Evolutionary conservation across 2,797 vertebrate genomes (phyloP).

Genomic region (Myoxocephalus aenaeus): DNA sequence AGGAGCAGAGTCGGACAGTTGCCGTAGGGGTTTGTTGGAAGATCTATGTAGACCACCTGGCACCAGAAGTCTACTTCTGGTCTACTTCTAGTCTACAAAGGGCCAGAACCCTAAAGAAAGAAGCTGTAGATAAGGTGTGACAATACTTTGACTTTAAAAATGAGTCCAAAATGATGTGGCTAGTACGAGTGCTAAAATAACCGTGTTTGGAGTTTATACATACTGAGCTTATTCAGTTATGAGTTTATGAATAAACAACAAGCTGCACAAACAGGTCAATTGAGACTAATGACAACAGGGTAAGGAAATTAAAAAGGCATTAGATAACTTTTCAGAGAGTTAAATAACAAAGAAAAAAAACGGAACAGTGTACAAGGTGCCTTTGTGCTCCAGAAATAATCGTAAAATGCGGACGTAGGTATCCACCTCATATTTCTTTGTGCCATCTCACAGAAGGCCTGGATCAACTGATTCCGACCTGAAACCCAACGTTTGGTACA

Average conservation of each 20-base stretch:
- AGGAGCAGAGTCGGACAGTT: conserved; percentile 10
- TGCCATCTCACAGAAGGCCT: not conserved
- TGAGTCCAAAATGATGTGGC: not conserved
- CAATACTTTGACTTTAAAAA: not conserved
- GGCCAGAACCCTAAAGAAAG: conserved; percentile 8
- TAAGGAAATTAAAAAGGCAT: not conserved
- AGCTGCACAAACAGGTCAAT: not conserved
- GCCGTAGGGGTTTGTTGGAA: conserved; percentile 7
- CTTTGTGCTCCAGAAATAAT: not conserved
- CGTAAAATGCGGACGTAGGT: not conserved
- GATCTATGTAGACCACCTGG: conserved; percentile 4
- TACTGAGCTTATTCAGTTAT: not conserved
- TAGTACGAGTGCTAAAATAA: not conserved
- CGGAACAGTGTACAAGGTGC: not conserved
- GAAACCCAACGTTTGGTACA: conserved; percentile 11
- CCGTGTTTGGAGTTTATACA: not conserved
- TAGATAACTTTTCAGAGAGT: not conserved
- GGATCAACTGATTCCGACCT: not conserved
- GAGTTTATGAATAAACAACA: not conserved
- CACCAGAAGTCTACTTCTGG: conserved; percentile 33
- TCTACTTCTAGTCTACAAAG: too few relatives aligned
- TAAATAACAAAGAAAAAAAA: not conserved
- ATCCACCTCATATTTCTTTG: not conserved
- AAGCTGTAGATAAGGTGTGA: conserved; percentile 26
- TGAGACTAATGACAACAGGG: not conserved